Base-by-base conservation (phyloP, 2,888 invertebrate genomes). In the Agrochola macilenta region DNA sequence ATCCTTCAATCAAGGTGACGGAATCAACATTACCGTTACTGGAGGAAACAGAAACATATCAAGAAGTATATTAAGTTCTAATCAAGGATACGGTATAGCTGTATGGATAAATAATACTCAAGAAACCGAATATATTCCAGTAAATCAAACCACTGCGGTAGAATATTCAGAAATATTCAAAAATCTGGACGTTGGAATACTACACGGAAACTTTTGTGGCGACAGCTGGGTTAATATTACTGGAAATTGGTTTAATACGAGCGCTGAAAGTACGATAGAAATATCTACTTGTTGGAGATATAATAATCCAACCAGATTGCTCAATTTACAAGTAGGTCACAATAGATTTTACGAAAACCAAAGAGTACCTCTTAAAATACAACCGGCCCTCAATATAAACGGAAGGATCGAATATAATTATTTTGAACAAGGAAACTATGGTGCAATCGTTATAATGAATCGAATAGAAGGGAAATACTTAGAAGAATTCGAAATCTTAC, bases 11-110 rank as follows among this genome's bases (percentile, higher is more conserved):
- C 97, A 98, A 91, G 99, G 99, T 2, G 99, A 99, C 90, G 99
- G 99, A 0, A 97, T 99, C 17, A 99, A 99, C 93, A 98, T 99
- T 20, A 99, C 99, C 0, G 99, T 99, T 81, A 98, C 98, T 5
- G 99, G 99, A 0, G 99, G 99, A 1, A 98, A 98, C 89, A 97
- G 99, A 83, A 99, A 99, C 91, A 97, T 99, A 80, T 99, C 99
- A 20, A 97, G 98, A 87, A 98, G 99, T 65, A 98, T 98, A 46
- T 96, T 99, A 43, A 98, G 98, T 71, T 98, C 98, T 0, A 99
- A 99, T 94, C 97, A 97, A 84, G 99, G 99, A 14, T 98, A 98
- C 89, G 99, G 99, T 4, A 94, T 99, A 39, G 98, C 99, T 0
- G 97, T 99, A 14, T 99, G 99, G 98, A 95, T 99, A 76, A 99